Base-by-base conservation (phyloP, 92 coral and sea anemone genomes). In the Paramuricea clavata region DNA sequence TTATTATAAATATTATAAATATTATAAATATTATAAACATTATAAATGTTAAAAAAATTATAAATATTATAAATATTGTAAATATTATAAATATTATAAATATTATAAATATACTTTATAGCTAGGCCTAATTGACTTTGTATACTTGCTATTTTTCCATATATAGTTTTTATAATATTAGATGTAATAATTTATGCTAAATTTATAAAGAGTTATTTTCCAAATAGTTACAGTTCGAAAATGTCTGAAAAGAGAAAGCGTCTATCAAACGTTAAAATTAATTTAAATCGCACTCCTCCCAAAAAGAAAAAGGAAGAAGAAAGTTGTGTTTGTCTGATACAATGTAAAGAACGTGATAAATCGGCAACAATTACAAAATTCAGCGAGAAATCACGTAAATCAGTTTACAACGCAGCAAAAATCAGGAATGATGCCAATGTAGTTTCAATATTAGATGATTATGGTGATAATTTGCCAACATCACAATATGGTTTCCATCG, bases 391-490 rank as follows among this genome's bases (percentile, higher is more conserved):
- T 74, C 80, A 22, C 30, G 39, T 6, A 54, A 47, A 44, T 6
- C 62, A 3, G 64, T 75, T 7, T 75, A 47, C 30, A 75, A 75
- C 5, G 81, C 81, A 44, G 81, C 81, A 6, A 2, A 22, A 23
- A 47, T 75, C 2, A 39, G 78, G 34, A 44, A 26, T 11, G 64
- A 75, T 26, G 10, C 17, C 1, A 49, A 75, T 19, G 81, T 49
- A 0, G 12, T 49, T 49, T 41, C 56, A 26, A 44, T 8, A 2
- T 25, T 75, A 1, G 65, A 75, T 10, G 49, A 23, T 9, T 39
- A 19, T 75, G 64, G 81, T 11, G 81, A 44, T 5, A 54, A 75
- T 44, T 47, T 75, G n/a, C 81, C 81, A 28, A 54, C 59, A n/a
- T 54, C 52, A 75, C 59, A 47, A 22, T 23, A 44, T 47, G 81